Evolutionary conservation across 1,140 invertebrate species (phyloP).

Genomic region (Caenorhabditis remanei): DNA sequence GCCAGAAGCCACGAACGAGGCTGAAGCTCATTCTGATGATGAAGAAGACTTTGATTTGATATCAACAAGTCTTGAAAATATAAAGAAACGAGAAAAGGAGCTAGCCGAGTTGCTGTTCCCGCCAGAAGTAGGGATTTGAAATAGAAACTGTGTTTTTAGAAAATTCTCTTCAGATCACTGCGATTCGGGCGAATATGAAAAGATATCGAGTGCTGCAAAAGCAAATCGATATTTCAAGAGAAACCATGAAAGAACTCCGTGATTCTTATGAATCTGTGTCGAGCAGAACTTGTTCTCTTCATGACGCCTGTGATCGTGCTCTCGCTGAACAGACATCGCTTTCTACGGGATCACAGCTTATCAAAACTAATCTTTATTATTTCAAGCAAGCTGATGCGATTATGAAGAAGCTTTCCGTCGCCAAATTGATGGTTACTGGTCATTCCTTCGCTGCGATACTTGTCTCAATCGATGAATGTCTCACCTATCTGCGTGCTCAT

Average conservation of each 20-base stretch:
- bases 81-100: conserved; percentile 38
- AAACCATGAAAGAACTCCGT: conserved; percentile 70
- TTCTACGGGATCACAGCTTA: conserved; percentile 73
- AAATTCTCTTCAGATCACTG: neutral
- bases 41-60: conserved; percentile 31
- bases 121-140: conserved; percentile 31
- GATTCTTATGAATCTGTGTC: conserved; percentile 73
- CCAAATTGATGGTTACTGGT: conserved; percentile 73
- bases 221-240: conserved; percentile 27
- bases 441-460: conserved; percentile 76
- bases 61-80: neutral
- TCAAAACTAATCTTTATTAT: conserved; percentile 77
- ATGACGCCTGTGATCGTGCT: conserved; percentile 76
- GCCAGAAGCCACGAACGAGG: neutral
- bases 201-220: conserved; percentile 31
- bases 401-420: conserved; percentile 68
- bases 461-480: conserved; percentile 76
- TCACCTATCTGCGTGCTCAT: conserved; percentile 71
- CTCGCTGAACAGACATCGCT: conserved; percentile 76
- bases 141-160: neutral
- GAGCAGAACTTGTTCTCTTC: conserved; percentile 74
- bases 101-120: conserved; percentile 23
- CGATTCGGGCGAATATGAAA: conserved; percentile 56
- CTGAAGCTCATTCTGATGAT: neutral
- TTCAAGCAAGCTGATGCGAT: conserved; percentile 77